Base-by-base conservation (phyloP, 2,797 vertebrate species). In the Ctenosaura bakeri region DNA sequence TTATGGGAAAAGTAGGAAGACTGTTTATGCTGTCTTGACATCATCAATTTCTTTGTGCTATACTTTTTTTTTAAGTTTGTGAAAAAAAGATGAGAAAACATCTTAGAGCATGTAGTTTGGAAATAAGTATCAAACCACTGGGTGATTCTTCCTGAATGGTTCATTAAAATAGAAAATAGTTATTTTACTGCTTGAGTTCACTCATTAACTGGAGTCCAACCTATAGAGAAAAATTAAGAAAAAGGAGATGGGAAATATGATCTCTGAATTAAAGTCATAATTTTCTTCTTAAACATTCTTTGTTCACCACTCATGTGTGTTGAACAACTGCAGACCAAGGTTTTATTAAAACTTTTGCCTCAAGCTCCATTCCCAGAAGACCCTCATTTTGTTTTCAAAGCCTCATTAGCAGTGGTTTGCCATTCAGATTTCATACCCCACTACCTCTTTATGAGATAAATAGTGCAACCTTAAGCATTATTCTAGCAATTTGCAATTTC, bases 1-100 rank as follows among this genome's bases (percentile, higher is more conserved):
- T 95, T 89, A 50, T 78, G n/a, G 86, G 84, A 86, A 29, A 93
- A n/a, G 29, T 87, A 94, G 80, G 88, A 93, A 74, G 93, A 78
- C 78, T 73, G 52, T 91, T 91, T 94, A 85, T 74, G 86, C 80
- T 92, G 76, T 69, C 29, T 81, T 38, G 88, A 35, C 52, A 92
- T 77, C 89, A 90, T 94, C 88, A 92, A 90, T 93, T 90, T 92
- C 9, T 46, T 89, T 92, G 91, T 91, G 26, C 78, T 88, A 0
- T 66, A 54, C 83, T 38, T 82, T 94, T 81, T n/a, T 54, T 54
- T 32, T 29, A 54, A 89, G n/a, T 32, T 92, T 92, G 84, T 87
- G 89, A 91, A 78, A 64, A 83, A 79, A 0, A 89, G 83, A 26
- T 62, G 46, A 66, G 90, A 88, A 52, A 85, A 79, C 88, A 77